These are phyloP conservation scores for Drosophila acutilabella DNA, from an alignment of 2,888 invertebrate genomes.

Conservation along the genomic window DNA sequence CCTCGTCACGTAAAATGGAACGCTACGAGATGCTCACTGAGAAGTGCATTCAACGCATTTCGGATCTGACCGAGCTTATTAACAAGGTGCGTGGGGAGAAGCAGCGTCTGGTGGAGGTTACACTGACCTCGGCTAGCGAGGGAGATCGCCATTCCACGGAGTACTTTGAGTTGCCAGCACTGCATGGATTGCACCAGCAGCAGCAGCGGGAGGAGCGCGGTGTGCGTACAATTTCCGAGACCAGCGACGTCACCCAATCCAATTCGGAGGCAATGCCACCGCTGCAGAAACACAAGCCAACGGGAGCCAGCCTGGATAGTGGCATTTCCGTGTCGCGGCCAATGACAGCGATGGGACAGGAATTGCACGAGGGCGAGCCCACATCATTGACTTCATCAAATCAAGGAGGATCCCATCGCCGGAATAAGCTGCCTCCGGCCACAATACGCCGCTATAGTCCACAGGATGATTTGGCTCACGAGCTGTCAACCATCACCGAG, in stretches of 20 bases:
- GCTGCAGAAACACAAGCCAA: conserved; percentile 79
- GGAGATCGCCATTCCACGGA: conserved; percentile 83
- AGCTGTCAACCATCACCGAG: conserved; percentile 89
- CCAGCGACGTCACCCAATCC: conserved; percentile 51
- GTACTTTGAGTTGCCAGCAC: conserved; percentile 82
- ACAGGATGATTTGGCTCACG: conserved; percentile 85
- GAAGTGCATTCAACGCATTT: conserved; percentile 87
- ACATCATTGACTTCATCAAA: conserved; percentile 61
- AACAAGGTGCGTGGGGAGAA: conserved; percentile 87
- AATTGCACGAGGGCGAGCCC: conserved; percentile 58
- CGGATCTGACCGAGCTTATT: conserved; percentile 86
- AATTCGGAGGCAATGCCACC: conserved; percentile 60
- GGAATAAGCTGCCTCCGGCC: conserved; percentile 73
- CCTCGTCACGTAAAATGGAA: conserved; percentile 52
- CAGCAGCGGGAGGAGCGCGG: conserved; percentile 19
- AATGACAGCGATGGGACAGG: conserved; percentile 75
- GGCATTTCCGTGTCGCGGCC: conserved; percentile 84
- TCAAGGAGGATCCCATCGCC: conserved; percentile 46
- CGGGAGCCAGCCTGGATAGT: conserved; percentile 83
- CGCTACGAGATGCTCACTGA: conserved; percentile 86
- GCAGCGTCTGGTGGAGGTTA: conserved; percentile 85
- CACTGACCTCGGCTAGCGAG: conserved; percentile 83
- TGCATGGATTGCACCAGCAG: conserved; percentile 19
- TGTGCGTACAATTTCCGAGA: conserved; percentile 55
- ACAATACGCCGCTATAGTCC: conserved; percentile 83